Evolutionary conservation across 2,888 invertebrate genomes (phyloP).

Genomic region (Volucella zonaria): DNA sequence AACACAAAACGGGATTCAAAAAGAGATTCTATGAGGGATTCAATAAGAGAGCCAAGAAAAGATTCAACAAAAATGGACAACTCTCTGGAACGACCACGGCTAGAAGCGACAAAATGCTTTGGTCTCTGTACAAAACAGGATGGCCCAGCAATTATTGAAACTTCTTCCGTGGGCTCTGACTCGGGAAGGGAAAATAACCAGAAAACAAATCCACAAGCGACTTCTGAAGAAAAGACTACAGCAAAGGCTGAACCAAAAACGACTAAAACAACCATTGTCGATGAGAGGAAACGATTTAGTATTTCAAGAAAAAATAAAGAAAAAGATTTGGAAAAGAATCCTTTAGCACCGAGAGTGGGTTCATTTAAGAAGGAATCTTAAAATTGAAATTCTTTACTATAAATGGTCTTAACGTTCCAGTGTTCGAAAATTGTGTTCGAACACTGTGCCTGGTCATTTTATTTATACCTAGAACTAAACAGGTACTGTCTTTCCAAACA

Average conservation of each 20-base stretch:
- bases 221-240: background rate
- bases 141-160: conserved; percentile 56
- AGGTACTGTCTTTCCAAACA: no score
- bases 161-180: conserved; percentile 55
- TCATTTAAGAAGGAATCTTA: background rate
- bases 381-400: no score
- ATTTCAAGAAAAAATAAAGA: conserved; percentile 48
- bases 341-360: background rate
- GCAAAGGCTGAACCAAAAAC: background rate
- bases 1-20: conserved; percentile 3
- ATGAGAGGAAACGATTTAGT: conserved; percentile 55
- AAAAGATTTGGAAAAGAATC: background rate
- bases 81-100: background rate
- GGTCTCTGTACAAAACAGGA: conserved; percentile 19
- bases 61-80: background rate
- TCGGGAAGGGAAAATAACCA: conserved; percentile 45
- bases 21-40: background rate
- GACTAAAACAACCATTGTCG: conserved; percentile 17
- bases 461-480: no score
- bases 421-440: no score
- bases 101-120: conserved; percentile 27
- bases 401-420: no score
- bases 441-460: no score
- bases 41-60: background rate
- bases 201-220: background rate